Evolutionary conservation across 2,113 vertebrate genomes (phyloP).

Genomic region (Mobula hypostoma): DNA sequence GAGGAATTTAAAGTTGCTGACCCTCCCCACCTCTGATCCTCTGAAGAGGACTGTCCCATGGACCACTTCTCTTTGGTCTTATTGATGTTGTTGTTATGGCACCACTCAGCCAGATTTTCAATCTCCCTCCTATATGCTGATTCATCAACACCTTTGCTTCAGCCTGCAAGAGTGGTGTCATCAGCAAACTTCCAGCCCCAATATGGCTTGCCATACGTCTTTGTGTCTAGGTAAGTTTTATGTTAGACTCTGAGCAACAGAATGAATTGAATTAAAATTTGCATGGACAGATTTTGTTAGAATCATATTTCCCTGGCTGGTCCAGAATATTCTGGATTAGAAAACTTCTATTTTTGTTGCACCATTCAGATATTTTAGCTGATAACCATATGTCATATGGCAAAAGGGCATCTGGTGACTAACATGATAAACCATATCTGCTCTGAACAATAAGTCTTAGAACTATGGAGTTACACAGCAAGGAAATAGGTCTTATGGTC

Average conservation of each 20-base stretch:
- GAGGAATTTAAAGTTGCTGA: too few species aligned
- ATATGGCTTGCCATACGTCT: constrained; percentile 13
- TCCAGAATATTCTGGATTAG: neutral
- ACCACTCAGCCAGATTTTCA: too few species aligned
- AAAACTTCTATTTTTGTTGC: neutral
- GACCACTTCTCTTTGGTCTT: too few species aligned
- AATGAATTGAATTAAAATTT: neutral
- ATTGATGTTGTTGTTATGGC: too few species aligned
- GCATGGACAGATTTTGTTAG: neutral
- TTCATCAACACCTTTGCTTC: too few species aligned
- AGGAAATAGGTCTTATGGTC: too few species aligned
- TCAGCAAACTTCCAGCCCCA: neutral
- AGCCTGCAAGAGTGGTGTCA: too few species aligned
- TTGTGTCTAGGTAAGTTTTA: neutral
- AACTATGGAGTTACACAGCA: too few species aligned
- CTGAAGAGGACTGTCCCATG: too few species aligned
- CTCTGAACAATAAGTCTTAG: too few species aligned
- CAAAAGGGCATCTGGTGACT: neutral
- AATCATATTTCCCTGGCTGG: neutral
- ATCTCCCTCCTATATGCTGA: too few species aligned
- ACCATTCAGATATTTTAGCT: neutral
- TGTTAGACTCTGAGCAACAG: neutral
- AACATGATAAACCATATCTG: neutral
- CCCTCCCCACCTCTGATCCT: too few species aligned
- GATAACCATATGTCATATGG: neutral